Evolutionary conservation across 2,888 invertebrate species (phyloP).

Genomic region (Latrodectus hesperus): DNA sequence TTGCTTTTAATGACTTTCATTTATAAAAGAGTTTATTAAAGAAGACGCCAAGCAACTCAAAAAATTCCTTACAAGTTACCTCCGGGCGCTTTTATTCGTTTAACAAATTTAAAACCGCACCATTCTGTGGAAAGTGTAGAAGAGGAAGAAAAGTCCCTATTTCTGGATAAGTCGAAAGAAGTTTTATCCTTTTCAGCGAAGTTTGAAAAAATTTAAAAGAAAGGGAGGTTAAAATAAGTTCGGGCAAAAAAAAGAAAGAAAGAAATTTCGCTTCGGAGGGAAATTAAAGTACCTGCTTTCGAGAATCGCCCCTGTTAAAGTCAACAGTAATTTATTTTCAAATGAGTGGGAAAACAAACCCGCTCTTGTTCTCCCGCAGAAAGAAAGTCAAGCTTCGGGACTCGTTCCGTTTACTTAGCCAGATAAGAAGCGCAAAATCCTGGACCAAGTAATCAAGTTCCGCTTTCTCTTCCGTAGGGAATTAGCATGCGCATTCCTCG

Average conservation of each 20-base stretch:
- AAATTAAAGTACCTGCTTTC: conserved; percentile 41
- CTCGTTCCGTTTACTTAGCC: background rate
- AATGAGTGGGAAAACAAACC: conserved; percentile 59
- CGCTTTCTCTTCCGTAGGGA: too few relatives aligned
- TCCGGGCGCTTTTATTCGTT: conserved; percentile 52
- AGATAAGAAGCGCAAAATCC: background rate
- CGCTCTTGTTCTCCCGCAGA: background rate
- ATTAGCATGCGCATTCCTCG: too few relatives aligned
- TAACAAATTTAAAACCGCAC: conserved; percentile 52
- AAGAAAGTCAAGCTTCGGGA: background rate
- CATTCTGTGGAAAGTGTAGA: background rate
- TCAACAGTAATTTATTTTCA: conserved; percentile 64
- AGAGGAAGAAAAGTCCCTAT: conserved; percentile 17
- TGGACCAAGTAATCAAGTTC: too few relatives aligned
- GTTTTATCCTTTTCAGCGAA: too few relatives aligned
- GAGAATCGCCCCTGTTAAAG: conserved; percentile 45
- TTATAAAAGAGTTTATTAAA: conserved; percentile 53
- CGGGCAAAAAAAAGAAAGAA: background rate
- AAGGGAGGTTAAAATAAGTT: too few relatives aligned
- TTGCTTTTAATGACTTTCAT: conserved; percentile 57
- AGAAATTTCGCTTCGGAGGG: conserved; percentile 27
- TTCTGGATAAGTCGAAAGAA: too few relatives aligned
- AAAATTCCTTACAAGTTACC: conserved; percentile 26
- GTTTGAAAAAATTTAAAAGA: too few relatives aligned
- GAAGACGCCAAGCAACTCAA: conserved; percentile 22